Percentiles rank a stretch among this genome's conserved stretches.
These are phyloP conservation scores for Microctenopoma stevenorrisi DNA, from an alignment of 2,797 vertebrate species.

Conservation along the genomic window DNA sequence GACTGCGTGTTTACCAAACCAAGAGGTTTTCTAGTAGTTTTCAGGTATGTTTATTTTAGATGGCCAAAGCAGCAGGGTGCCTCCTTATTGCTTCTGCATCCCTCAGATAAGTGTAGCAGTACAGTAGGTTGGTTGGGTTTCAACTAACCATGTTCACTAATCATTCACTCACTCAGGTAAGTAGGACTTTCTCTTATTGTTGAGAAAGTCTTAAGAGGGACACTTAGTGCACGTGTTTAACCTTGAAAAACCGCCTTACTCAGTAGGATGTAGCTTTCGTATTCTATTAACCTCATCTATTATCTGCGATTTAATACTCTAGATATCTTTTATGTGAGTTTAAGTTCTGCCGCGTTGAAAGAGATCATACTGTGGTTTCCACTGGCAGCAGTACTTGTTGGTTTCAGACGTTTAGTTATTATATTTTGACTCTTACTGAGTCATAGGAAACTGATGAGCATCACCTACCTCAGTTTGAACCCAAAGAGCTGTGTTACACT, in stretches of 20 bases:
- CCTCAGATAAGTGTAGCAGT: background rate
- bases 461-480: slow-evolving; percentile 26
- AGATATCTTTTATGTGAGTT: background rate
- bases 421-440: slow-evolving; percentile 11
- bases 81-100: background rate
- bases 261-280: background rate
- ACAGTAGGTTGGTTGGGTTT: background rate
- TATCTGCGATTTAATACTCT: background rate
- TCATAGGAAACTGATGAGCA: slow-evolving; percentile 27
- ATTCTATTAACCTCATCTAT: background rate
- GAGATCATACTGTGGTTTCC: slow-evolving; percentile 4
- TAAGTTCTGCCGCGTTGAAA: background rate
- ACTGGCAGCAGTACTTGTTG: background rate
- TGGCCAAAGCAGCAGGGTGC: too few relatives aligned
- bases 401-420: background rate
- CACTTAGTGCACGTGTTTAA: background rate
- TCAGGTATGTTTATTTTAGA: too few relatives aligned
- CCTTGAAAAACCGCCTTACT: background rate
- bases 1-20: background rate
- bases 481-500: background rate
- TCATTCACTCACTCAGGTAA: background rate
- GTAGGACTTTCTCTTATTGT: too few relatives aligned
- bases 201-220: background rate
- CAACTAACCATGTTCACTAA: background rate
- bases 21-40: too few relatives aligned